These are phyloP conservation scores for Trididemnum clinides DNA, from an alignment of 23 tunicate species.

Conservation along the genomic window DNA sequence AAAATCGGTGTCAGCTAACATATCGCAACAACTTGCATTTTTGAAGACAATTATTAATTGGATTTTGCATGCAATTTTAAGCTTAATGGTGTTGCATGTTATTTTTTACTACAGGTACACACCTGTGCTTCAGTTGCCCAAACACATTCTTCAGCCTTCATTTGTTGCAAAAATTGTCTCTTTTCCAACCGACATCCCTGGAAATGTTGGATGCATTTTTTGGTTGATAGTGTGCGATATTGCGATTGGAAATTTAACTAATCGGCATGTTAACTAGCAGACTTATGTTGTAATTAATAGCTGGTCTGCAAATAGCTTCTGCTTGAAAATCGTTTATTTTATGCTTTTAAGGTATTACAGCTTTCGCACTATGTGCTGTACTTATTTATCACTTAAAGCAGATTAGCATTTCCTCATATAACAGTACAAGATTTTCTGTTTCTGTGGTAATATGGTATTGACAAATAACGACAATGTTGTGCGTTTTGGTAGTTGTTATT, in stretches of 20 bases:
- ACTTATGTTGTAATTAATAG: too few relatives aligned
- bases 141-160: background rate
- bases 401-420: too few relatives aligned
- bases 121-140: constrained; percentile 45
- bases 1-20: background rate
- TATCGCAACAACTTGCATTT: background rate
- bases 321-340: background rate
- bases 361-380: too few relatives aligned
- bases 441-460: too few relatives aligned
- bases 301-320: background rate
- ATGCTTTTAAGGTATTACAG: too few relatives aligned
- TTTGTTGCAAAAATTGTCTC: constrained; percentile 21
- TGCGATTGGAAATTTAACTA: background rate
- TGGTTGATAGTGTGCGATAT: constrained; percentile 51
- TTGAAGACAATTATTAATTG: constrained; percentile 8
- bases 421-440: too few relatives aligned
- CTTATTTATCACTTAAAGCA: too few relatives aligned
- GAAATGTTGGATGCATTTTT: constrained; percentile 56
- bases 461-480: too few relatives aligned
- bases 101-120: constrained; percentile 34
- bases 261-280: too few relatives aligned
- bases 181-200: constrained; percentile 53
- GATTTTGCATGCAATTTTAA: background rate
- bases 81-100: constrained; percentile 9
- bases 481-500: too few relatives aligned